Evolutionary conservation across 2,888 invertebrate genomes (phyloP).

Genomic region (Cephus nigrinus): DNA sequence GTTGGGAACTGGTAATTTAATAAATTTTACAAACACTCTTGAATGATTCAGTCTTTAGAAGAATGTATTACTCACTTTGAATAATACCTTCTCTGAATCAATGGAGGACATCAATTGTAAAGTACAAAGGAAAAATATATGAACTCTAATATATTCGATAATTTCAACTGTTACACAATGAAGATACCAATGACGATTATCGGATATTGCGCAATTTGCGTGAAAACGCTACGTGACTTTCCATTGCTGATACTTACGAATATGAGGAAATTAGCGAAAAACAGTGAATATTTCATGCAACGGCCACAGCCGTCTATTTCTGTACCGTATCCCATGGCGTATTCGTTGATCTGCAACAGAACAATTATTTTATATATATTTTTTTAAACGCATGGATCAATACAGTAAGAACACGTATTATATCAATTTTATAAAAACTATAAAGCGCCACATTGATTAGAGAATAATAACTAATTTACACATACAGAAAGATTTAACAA

Average conservation of each 20-base stretch:
- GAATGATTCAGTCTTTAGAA: background rate
- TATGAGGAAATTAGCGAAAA: constrained; percentile 85
- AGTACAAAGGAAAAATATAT: background rate
- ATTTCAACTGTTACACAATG: background rate
- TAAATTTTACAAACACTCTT: background rate
- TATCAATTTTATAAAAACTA: background rate
- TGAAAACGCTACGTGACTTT: background rate
- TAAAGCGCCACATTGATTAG: background rate
- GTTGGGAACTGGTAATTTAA: background rate
- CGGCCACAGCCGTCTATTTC: constrained; percentile 91
- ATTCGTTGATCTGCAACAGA: constrained; percentile 1
- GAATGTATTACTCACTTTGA: background rate
- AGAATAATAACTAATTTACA: background rate
- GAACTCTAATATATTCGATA: background rate
- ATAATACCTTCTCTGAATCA: background rate
- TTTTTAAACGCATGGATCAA: background rate
- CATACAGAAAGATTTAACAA: background rate
- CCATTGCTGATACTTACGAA: constrained; percentile 76
- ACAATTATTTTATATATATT: background rate
- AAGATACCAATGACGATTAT: background rate
- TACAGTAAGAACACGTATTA: background rate
- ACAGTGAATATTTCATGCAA: constrained; percentile 87
- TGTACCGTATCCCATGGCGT: constrained; percentile 78
- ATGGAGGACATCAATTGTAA: background rate
- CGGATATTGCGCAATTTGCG: background rate